Evolutionary conservation across 2,888 invertebrate genomes (phyloP), one percentile per base, ranked within the genome.

Genomic region (Habrosyne pyritoides): DNA sequence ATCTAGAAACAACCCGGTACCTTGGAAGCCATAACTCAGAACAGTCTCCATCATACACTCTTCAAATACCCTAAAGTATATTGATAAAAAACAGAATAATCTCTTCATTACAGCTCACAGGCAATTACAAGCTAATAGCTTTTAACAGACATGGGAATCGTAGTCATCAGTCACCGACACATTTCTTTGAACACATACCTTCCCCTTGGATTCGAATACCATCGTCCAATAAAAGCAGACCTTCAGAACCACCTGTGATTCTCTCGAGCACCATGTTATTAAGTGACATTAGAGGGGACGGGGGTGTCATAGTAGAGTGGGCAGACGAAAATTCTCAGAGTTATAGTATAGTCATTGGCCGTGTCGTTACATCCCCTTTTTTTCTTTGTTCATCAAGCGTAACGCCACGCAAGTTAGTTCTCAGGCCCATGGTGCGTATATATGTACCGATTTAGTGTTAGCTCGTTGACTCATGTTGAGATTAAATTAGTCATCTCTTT

Each of bases 351-450:
- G 79, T 83, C 78, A 84, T 81, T 79, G 78, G 75, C 74, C 81
- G 77, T 79, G 77, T 79, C 82, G 79, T 72, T 75, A 75, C 79
- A 84, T 81, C 85, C 86, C 59, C 86, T 84, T 86, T 87, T 77
- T 87, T 89, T 84, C 87, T 86, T 85, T 89, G 90, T 84, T 81
- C 86, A 88, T 75, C 79, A 70, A 86, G 81, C 91, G 89, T 87
- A 82, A 84, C 91, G 82, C 84, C 86, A 87, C 86, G 87, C 88
- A 83, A 87, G 80, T 79, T 64, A 69, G 83, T 89, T 90, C 89
- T 84, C 88, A 89, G 79, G 86, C 80, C 61, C 49, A 61, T 55
- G 61, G 62, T 72, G 73, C 68, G 58, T 67, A 71, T 24, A 77
- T 77, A 78, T 63, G 70, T 69, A 73, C 81, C 74, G 76, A 79